Conservation (phyloP, 2,888 invertebrate genomes). For the Cerastoderma edule region DNA sequence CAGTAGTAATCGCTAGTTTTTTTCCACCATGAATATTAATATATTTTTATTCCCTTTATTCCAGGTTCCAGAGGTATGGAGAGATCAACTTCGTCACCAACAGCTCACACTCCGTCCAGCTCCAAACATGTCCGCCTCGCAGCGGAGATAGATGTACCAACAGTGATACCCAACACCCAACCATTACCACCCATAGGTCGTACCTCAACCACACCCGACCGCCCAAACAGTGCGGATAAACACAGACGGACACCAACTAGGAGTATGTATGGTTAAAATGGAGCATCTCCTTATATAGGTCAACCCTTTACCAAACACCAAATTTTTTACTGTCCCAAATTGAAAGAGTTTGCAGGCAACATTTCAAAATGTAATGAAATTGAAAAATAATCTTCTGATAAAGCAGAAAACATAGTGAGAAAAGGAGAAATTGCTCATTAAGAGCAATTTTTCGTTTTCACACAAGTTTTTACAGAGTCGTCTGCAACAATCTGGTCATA, state of each 20-base stretch:
- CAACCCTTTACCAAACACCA: not conserved
- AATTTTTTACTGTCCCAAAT: not conserved
- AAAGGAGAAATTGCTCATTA: too few species aligned
- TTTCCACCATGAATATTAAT: not conserved
- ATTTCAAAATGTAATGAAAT: not conserved
- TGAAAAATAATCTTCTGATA: too few species aligned
- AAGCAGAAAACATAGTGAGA: too few species aligned
- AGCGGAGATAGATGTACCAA: constrained; percentile 53
- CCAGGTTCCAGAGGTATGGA: constrained; percentile 39
- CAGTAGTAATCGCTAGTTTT: not conserved
- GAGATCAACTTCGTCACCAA: constrained; percentile 54
- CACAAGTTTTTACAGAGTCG: too few species aligned
- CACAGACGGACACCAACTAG: constrained; percentile 43
- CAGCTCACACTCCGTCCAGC: constrained; percentile 42
- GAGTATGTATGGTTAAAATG: constrained; percentile 23
- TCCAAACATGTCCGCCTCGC: constrained; percentile 63
- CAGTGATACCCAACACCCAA: constrained; percentile 54
- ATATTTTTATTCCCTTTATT: not conserved
- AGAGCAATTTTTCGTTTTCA: too few species aligned
- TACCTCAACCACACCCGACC: constrained; percentile 18
- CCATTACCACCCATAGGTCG: constrained; percentile 68
- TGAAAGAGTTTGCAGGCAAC: not conserved
- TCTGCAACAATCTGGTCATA: too few species aligned
- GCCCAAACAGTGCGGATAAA: constrained; percentile 29
- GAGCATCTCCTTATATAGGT: not conserved